These are phyloP conservation scores for Capitulum mitella DNA, from an alignment of 2,888 invertebrate genomes.

Conservation along the genomic window DNA sequence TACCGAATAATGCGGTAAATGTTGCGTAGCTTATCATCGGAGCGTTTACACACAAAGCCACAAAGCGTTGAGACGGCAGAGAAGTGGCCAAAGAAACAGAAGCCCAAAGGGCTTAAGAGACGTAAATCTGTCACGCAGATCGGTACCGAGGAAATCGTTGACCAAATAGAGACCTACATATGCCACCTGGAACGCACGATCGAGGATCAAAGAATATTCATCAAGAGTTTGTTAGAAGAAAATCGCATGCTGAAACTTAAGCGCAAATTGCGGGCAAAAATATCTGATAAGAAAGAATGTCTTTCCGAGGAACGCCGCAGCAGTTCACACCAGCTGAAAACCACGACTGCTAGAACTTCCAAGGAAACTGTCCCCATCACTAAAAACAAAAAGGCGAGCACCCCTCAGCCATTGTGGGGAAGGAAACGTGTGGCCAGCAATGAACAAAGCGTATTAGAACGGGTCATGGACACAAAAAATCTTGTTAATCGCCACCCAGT, in stretches of 20 bases:
- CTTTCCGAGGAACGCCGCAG: too few relatives aligned
- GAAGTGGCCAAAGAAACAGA: neutral
- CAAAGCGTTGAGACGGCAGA: neutral
- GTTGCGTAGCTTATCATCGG: neutral
- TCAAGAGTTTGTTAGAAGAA: conserved; percentile 3
- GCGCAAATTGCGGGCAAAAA: neutral
- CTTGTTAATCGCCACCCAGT: too few relatives aligned
- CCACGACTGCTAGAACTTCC: too few relatives aligned
- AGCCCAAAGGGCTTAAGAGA: neutral
- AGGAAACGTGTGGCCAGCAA: neutral
- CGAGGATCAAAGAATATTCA: neutral
- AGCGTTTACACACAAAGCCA: neutral
- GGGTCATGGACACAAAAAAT: neutral
- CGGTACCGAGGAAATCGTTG: neutral
- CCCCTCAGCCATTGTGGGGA: neutral
- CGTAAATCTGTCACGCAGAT: neutral
- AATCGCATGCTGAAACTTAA: neutral
- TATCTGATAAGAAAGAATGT: too few relatives aligned
- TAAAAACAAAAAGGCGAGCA: neutral
- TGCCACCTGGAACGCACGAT: neutral
- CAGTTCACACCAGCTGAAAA: too few relatives aligned
- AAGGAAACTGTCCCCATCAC: neutral
- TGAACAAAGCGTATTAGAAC: neutral
- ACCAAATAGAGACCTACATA: neutral
- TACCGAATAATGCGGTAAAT: neutral